phyloP scores from a whole-genome alignment of 1,140 invertebrate genomes.

The Hesperophylax magnus region DNA sequence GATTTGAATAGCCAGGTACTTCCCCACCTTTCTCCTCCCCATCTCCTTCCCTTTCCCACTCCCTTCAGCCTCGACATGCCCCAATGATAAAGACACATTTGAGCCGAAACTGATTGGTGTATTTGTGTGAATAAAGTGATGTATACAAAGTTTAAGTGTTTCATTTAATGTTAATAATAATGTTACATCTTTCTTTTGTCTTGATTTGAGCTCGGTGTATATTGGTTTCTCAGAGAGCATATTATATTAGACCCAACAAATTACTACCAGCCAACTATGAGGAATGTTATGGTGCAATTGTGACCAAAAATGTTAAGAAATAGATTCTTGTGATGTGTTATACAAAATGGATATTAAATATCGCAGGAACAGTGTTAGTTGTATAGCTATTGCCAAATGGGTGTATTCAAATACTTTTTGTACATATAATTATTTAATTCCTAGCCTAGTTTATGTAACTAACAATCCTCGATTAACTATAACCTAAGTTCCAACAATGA shows the following conservation, averaged over 20 bases:
- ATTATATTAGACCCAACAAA: not conserved
- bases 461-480: conserved; percentile 26
- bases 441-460: conserved; percentile 28
- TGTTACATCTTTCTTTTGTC: too few species aligned
- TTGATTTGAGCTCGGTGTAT: too few species aligned
- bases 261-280: not conserved
- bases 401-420: conserved; percentile 25
- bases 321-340: conserved; percentile 36
- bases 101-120: too few species aligned
- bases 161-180: too few species aligned
- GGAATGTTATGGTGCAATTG: conserved; percentile 36
- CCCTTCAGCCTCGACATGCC: not conserved
- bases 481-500: conserved; percentile 36
- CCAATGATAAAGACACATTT: not conserved
- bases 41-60: too few species aligned
- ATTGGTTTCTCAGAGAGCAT: too few species aligned
- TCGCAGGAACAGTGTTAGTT: conserved; percentile 11
- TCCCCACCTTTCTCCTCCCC: too few species aligned
- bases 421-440: conserved; percentile 35
- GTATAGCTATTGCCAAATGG: conserved; percentile 44
- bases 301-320: conserved; percentile 40
- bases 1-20: too few species aligned
- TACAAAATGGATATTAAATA: conserved; percentile 35
- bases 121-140: too few species aligned
- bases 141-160: too few species aligned